A percentile compares a stretch with the other conserved stretches of the same genome.
Evolutionary conservation across 2,797 vertebrate genomes (phyloP).

Genomic region (Vireo griseus): DNA sequence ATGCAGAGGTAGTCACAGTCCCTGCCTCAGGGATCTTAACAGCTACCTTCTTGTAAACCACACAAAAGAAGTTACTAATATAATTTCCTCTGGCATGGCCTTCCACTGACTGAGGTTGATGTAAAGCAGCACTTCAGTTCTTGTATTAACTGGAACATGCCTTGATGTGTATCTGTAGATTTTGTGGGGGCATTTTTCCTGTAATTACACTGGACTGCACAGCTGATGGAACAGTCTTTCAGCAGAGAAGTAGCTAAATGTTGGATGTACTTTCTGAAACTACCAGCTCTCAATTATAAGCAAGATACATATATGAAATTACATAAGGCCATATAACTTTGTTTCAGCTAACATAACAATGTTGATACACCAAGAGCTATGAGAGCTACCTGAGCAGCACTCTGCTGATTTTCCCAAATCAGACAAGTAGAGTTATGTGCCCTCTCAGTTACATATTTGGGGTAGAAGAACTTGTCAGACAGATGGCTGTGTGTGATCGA

Average conservation of each 20-base stretch:
- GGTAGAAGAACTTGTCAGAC: background rate
- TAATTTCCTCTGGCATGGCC: background rate
- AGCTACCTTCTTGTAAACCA: background rate
- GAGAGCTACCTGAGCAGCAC: background rate
- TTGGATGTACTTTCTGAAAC: background rate
- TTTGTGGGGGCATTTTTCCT: background rate
- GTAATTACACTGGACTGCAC: background rate
- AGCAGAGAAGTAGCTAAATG: background rate
- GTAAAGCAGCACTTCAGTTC: background rate
- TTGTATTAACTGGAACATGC: background rate
- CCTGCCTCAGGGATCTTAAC: background rate
- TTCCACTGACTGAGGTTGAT: background rate
- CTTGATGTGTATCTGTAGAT: background rate
- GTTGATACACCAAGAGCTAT: background rate
- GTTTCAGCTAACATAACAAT: background rate
- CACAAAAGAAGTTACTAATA: background rate
- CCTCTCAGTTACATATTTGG: background rate
- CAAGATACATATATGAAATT: background rate
- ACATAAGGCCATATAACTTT: background rate
- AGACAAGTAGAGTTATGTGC: background rate
- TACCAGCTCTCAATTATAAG: background rate
- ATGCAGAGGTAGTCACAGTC: fast-evolving
- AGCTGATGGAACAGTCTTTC: background rate
- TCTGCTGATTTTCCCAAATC: background rate
- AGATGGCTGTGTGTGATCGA: background rate